Evolutionary conservation across 2,797 vertebrate species (phyloP), one percentile per base, ranked within the genome.

Genomic region (Synanceia verrucosa): DNA sequence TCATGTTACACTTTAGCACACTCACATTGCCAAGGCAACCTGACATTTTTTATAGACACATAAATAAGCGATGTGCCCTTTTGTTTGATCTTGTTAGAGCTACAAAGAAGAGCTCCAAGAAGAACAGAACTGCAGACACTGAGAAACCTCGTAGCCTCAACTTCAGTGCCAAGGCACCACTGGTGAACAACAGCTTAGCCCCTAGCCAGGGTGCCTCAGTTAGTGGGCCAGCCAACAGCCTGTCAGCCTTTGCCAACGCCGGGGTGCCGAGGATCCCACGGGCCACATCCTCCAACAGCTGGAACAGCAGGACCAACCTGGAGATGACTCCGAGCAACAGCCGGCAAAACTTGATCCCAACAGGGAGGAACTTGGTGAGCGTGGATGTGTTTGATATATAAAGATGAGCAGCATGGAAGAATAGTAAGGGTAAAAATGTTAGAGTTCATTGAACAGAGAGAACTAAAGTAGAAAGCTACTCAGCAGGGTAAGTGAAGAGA

Each of bases 281-380:
- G 52, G 92, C 89, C 55, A 67, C 66, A 16, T 2, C 67, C 43
- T 59, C 18, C 13, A 80, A 2, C 28, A 26, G n/a, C 58, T 64
- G 28, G 86, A 47, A 81, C n/a, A 58, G 31, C 60, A 81, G 31
- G 28, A 67, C 23, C 69, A 85, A 84, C 73, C 50, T 89, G 57
- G 90, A 92, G 83, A 90, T 91, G 89, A 63, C 41, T 26, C 70
- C 56, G 1, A 83, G 78, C 61, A 76, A 66, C 37, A 86, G 85
- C 53, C 50, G 39, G 29, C 85, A 85, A 26, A 87, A 82, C 50
- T 46, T 81, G 18, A 18, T 51, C 10, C 8, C 76, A 24, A 12
- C 0, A 2, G 68, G 48, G 31, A 60, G 18, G 29, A 82, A 74
- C 58, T 3, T 2, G 2, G 89, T 92, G 51, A 86, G 88, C 39